Evolutionary conservation across 2,113 vertebrate species (phyloP).

Genomic region (Notechis scutatus): DNA sequence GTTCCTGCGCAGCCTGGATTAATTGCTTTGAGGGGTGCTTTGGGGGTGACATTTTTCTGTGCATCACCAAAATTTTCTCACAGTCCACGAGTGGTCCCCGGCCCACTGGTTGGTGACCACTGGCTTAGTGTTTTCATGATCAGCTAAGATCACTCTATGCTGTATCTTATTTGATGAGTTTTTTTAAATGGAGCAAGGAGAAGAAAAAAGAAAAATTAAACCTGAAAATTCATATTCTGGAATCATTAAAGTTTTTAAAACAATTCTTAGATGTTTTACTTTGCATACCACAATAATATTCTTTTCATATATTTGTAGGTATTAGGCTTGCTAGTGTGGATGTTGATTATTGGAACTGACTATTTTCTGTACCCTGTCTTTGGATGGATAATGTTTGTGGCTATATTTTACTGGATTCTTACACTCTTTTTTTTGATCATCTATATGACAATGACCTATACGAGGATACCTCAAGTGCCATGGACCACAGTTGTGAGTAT

Average conservation of each 20-base stretch:
- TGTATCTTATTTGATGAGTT: not conserved
- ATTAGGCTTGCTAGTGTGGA: conserved; percentile 90
- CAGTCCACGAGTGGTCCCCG: too few species aligned
- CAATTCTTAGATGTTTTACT: not conserved
- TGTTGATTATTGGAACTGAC: conserved; percentile 86
- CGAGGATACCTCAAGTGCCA: conserved; percentile 81
- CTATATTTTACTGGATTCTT: conserved; percentile 87
- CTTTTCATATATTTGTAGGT: conserved; percentile 68
- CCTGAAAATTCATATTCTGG: not conserved
- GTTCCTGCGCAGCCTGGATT: too few species aligned
- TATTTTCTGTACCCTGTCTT: conserved; percentile 82
- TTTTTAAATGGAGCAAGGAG: not conserved
- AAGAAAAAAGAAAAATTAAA: not conserved
- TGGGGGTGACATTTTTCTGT: too few species aligned
- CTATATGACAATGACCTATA: conserved; percentile 83
- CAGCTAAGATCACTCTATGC: not conserved
- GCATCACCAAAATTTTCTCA: too few species aligned
- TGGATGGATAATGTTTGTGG: conserved; percentile 91
- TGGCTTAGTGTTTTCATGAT: not conserved
- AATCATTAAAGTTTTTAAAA: not conserved
- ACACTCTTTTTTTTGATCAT: conserved; percentile 84
- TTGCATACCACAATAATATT: not conserved
- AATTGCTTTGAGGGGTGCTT: too few species aligned
- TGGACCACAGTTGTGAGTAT: conserved; percentile 86
- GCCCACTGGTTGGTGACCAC: too few species aligned